Conservation (phyloP, 2,888 invertebrate species). For the Heliconius ismenius region DNA sequence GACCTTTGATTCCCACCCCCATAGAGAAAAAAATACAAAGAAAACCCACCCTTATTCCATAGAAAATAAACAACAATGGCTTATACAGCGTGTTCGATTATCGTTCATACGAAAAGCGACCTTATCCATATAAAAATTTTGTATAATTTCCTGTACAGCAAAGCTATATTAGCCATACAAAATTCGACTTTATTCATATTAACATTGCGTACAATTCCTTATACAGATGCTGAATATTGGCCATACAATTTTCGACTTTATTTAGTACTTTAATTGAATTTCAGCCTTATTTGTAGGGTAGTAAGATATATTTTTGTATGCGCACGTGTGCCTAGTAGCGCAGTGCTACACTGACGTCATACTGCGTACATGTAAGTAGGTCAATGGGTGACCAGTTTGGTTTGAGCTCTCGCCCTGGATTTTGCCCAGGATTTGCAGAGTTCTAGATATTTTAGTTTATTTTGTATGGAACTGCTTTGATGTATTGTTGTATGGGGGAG, state of each 20-base stretch:
- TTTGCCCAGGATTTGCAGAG: conserved; percentile 15
- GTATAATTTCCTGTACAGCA: not conserved
- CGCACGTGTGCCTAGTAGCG: conserved; percentile 45
- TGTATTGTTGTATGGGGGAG: not conserved
- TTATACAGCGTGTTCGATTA: not conserved
- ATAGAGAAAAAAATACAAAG: conserved; percentile 10
- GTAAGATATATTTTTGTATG: conserved; percentile 43
- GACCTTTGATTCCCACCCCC: conserved; percentile 44
- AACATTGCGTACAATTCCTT: not conserved
- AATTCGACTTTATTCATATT: not conserved
- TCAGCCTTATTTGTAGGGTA: conserved; percentile 41
- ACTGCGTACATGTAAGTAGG: conserved; percentile 54
- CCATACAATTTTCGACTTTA: conserved; percentile 35
- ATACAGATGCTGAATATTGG: conserved; percentile 1
- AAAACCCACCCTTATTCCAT: conserved; percentile 15
- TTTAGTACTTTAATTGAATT: conserved; percentile 33
- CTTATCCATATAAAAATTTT: not conserved
- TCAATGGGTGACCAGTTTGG: conserved; percentile 49
- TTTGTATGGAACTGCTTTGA: not conserved
- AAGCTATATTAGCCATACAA: not conserved
- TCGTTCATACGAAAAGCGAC: not conserved
- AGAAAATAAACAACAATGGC: not conserved
- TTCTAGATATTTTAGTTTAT: conserved; percentile 27
- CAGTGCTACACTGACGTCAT: conserved; percentile 58
- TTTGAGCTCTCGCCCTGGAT: conserved; percentile 37